These are phyloP conservation scores for Samia ricini DNA, from an alignment of 1,140 invertebrate species.

Conservation along the genomic window DNA sequence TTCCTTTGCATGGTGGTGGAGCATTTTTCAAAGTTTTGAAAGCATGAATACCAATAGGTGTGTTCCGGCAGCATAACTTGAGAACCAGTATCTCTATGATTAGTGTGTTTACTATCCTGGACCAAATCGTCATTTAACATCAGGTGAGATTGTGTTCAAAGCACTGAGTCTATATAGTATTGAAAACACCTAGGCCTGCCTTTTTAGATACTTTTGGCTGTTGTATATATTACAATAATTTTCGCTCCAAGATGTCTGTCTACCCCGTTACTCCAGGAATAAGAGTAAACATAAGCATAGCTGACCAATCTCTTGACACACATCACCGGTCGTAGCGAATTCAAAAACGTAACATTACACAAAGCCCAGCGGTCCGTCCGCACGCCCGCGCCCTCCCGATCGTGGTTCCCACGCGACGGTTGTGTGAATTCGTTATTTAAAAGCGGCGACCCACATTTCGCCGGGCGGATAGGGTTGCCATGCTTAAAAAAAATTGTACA, in stretches of 20 bases:
- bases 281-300: neutral
- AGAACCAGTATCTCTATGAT: no score
- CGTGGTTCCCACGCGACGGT: neutral
- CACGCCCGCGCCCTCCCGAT: neutral
- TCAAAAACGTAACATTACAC: neutral
- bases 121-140: no score
- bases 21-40: no score
- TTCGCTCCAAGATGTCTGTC: neutral
- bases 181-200: no score
- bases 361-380: neutral
- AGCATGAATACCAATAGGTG: no score
- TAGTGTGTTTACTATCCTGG: no score
- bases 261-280: neutral
- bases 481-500: neutral
- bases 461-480: neutral
- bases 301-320: constrained; percentile 1
- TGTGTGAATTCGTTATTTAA: constrained; percentile 12
- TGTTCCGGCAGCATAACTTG: no score
- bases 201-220: no score
- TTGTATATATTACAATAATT: no score
- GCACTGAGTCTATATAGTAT: no score
- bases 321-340: neutral
- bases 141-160: no score
- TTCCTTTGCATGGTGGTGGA: no score
- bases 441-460: constrained; percentile 11